A percentile compares a stretch with the other conserved stretches of the same genome.
These are phyloP conservation scores for Athetis lepigone DNA, from an alignment of 2,888 invertebrate species.

Conservation along the genomic window DNA sequence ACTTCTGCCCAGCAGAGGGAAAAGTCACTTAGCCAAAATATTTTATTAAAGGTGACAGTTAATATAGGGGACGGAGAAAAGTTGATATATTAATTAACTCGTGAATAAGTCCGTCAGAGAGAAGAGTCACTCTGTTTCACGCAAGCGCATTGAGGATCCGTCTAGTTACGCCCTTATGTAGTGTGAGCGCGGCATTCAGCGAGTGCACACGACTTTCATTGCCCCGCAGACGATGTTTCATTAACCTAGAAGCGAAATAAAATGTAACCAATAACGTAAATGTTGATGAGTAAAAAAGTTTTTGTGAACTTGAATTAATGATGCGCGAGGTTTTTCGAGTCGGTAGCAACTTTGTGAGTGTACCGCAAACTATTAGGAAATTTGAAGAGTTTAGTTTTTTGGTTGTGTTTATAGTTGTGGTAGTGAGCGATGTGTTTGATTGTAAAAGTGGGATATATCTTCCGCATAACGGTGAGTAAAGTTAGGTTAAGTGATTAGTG, in stretches of 20 bases:
- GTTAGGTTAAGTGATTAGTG: slow-evolving; percentile 50
- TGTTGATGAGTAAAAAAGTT: slow-evolving; percentile 75
- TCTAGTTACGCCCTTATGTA: slow-evolving; percentile 85
- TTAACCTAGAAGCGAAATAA: slow-evolving; percentile 72
- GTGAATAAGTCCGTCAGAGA: slow-evolving; percentile 87
- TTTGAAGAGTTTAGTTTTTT: slow-evolving; percentile 65
- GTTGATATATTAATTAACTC: slow-evolving; percentile 90
- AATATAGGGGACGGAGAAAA: slow-evolving; percentile 84
- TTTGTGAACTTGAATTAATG: slow-evolving; percentile 73
- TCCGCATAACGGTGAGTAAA: slow-evolving; percentile 79
- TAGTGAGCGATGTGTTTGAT: slow-evolving; percentile 80
- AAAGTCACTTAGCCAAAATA: slow-evolving; percentile 75
- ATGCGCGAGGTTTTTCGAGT: slow-evolving; percentile 59
- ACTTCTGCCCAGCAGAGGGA: slow-evolving; percentile 50
- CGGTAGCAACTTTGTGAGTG: slow-evolving; percentile 59
- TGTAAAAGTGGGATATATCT: slow-evolving; percentile 80
- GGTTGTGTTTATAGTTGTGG: slow-evolving; percentile 73
- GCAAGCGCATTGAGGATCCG: slow-evolving; percentile 83
- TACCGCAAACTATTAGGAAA: slow-evolving; percentile 55
- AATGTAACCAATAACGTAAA: slow-evolving; percentile 69
- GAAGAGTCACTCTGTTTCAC: slow-evolving; percentile 87
- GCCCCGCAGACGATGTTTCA: slow-evolving; percentile 69
- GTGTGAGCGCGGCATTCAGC: slow-evolving; percentile 79
- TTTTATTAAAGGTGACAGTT: slow-evolving; percentile 87
- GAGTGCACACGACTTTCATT: slow-evolving; percentile 72